Evolutionary conservation across 1,140 invertebrate species (phyloP), one percentile per base, ranked within the genome.

Genomic region (honey bee (Apis mellifera)): DNA sequence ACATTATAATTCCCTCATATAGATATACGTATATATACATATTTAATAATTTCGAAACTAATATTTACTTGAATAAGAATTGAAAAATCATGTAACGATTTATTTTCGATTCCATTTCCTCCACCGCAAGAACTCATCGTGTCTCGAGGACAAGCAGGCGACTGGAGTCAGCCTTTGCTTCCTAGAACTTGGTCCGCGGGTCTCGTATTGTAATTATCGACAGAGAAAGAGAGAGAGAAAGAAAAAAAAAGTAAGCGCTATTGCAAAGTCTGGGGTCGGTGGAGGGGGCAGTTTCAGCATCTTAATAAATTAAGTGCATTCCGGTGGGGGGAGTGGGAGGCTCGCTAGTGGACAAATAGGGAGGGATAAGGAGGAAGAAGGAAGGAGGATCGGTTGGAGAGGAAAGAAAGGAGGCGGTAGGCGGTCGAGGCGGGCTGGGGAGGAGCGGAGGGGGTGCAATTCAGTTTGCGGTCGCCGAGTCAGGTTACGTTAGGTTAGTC

Each of bases 391-490:
- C 50, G 57, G 62, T 69, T 21, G 4, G 26, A 54, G 48, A 72
- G 78, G 74, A 59, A 62, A 77, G 78, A 81, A 76, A 65, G 73
- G 68, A 85, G 32, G 32, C 60, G 23, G 65, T 74, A 66, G 65
- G 32, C 62, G 78, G 78, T 74, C 32, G 50, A 13, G 60, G 13
- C 15, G 23, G 23, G 26, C 60, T 26, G 12, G 13, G 59, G n/a
- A 13, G 32, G 60, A 72, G 50, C 62, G 42, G 74, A 42, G 48
- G 83, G 86, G 90, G 71, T 89, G 87, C 86, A 90, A 91, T 91
- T 91, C 89, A 88, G 87, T 86, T 89, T 88, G 85, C 86, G 87
- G 86, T 89, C 82, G 64, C 60, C 76, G 86, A 86, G 85, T 87
- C 76, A 81, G 84, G 78, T 88, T 77, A 85, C 78, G 83, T 89